Conservation (phyloP, 2,888 invertebrate genomes). For the Acrobasis repandana region DNA sequence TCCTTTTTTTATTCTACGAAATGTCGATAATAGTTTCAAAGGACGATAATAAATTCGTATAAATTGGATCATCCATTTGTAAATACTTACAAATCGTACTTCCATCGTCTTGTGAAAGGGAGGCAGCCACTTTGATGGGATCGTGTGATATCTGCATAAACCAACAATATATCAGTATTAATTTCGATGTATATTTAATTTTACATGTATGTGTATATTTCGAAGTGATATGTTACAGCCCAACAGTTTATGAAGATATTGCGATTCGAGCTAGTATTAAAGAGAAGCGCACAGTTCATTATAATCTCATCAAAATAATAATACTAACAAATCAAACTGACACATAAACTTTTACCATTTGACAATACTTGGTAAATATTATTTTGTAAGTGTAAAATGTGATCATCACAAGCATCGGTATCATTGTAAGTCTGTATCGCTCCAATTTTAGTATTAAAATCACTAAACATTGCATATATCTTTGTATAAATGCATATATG, state of each 20-base stretch:
- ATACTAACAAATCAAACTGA: slow-evolving; percentile 39
- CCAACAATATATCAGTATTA: slow-evolving; percentile 61
- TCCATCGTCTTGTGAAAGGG: slow-evolving; percentile 49
- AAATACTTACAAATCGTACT: slow-evolving; percentile 57
- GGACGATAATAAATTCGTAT: slow-evolving; percentile 49
- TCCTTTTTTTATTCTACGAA: slow-evolving; percentile 37
- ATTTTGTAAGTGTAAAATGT: slow-evolving; percentile 77
- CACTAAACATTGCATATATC: slow-evolving; percentile 82
- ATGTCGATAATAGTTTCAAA: slow-evolving; percentile 36
- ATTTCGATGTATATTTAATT: slow-evolving; percentile 43
- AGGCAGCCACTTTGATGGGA: slow-evolving; percentile 45
- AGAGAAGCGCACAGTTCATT: slow-evolving; percentile 75
- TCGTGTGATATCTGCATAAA: slow-evolving; percentile 66
- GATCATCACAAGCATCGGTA: slow-evolving; percentile 64
- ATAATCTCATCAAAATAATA: slow-evolving; percentile 57
- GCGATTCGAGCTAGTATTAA: slow-evolving; percentile 63
- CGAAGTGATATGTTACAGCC: slow-evolving; percentile 33
- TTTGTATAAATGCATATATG: slow-evolving; percentile 84
- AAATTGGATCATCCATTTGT: slow-evolving; percentile 57
- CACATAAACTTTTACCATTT: slow-evolving; percentile 66
- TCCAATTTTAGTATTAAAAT: slow-evolving; percentile 80
- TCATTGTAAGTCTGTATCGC: slow-evolving; percentile 74
- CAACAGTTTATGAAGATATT: slow-evolving; percentile 61
- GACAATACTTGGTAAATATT: slow-evolving; percentile 82
- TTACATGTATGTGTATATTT: slow-evolving; percentile 30